Evolutionary conservation across 2,113 vertebrate species (phyloP), one percentile per base, ranked within the genome.

Genomic region (Aspidoscelis tigris): DNA sequence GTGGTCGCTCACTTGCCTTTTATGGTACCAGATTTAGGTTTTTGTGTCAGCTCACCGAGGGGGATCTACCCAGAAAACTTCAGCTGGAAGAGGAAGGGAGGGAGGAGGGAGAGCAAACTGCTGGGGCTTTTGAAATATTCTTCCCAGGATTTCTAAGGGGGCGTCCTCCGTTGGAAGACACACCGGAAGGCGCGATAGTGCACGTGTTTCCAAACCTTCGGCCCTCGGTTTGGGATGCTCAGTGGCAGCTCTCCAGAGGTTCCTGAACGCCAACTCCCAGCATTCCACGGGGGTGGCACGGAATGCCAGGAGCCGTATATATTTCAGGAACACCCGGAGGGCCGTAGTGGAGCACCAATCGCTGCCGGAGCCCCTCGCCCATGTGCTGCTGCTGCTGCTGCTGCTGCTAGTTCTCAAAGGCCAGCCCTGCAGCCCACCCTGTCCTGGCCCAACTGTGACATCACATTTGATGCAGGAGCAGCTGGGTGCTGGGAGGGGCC

Each of bases 361-460:
- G 18, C 14, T 4, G 58, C 11, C 58, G 8, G 8, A 5, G 8
- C 47, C 9, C 14, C 39, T 21, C 0, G 7, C 3, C n/a, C 18
- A 21, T n/a, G 26, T 43, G n/a, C 9, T 18, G 5, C 76, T 66
- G 21, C 43, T 43, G n/a, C 9, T 18, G 5, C 76, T 66, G 21
- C 43, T 22, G 33, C 33, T 33, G 33, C 33, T 33, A 33, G 26
- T 22, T 3, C 70, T 7, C 43, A 22, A 58, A 44, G 16, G 43
- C 44, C 65, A 22, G 50, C 21, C 44, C 64, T 77, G 74, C 71
- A 82, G 58, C 71, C 12, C 4, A 14, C 58, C 58, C 58, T 18
- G 58, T 10, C 39, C 69, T 58, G 47, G 39, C 69, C 58, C 69
- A 76, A 82, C 82, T 90, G 0, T 88, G 91, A 88, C 76, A 77